These are phyloP conservation scores for Lemur catta DNA, from an alignment of 2,797 vertebrate species.

Conservation along the genomic window DNA sequence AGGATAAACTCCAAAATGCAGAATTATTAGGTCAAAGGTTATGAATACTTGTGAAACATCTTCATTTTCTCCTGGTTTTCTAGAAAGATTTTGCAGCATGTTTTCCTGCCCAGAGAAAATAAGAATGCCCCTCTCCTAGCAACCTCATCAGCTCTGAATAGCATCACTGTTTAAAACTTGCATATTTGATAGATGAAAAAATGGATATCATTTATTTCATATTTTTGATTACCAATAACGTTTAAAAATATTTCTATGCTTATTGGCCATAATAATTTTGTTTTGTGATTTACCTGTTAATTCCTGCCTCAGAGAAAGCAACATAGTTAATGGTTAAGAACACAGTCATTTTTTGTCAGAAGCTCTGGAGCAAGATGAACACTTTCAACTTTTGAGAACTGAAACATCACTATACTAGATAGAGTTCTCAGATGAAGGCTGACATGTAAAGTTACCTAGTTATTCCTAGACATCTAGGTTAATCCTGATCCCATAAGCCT, in stretches of 20 bases:
- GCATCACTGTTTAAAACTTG: neutral
- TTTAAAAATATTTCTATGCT: neutral
- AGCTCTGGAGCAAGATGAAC: neutral
- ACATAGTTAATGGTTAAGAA: neutral
- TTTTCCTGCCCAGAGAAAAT: neutral
- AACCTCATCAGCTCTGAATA: neutral
- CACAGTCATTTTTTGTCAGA: neutral
- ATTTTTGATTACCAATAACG: neutral
- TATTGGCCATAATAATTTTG: neutral
- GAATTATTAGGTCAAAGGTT: neutral
- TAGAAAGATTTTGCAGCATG: neutral
- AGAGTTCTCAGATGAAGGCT: neutral
- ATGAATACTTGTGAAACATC: neutral
- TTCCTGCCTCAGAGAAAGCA: neutral
- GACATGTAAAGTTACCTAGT: neutral
- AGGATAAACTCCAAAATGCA: neutral
- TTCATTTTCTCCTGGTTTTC: slow-evolving; percentile 2
- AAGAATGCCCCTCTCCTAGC: neutral
- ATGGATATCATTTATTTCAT: neutral
- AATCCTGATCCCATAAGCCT: neutral
- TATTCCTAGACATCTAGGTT: neutral
- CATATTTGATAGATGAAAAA: neutral
- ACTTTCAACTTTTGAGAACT: neutral
- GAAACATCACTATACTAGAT: neutral
- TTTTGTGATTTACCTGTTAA: neutral